Conservation (phyloP, 1,140 invertebrate genomes). For the Philaenus spumarius region DNA sequence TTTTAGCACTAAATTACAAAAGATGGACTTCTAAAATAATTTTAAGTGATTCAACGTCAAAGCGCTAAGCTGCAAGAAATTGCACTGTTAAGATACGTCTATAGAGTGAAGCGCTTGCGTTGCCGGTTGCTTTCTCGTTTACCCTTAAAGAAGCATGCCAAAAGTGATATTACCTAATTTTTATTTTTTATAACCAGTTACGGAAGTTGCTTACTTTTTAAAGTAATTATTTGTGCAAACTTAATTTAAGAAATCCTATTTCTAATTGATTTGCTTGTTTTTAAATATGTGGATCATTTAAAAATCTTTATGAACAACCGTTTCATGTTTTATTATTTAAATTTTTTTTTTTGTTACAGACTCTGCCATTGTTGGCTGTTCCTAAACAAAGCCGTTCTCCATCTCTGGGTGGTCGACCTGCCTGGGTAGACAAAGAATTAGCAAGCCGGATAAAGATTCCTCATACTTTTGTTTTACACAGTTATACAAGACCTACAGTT, state of each 20-base stretch:
- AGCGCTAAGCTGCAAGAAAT: no score
- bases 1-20: no score
- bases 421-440: constrained; percentile 68
- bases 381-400: constrained; percentile 56
- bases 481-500: constrained; percentile 90
- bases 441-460: constrained; percentile 74
- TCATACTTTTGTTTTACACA: constrained; percentile 87
- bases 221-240: background rate
- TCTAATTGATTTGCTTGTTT: background rate
- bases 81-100: no score
- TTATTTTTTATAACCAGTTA: no score
- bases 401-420: constrained; percentile 63
- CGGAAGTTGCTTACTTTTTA: background rate
- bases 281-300: background rate
- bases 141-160: no score
- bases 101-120: no score
- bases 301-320: background rate
- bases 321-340: no score
- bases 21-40: no score
- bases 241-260: no score
- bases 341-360: constrained; percentile 10
- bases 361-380: constrained; percentile 15
- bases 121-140: no score
- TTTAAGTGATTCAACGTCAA: no score
- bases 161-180: no score